A percentile compares a stretch with the other conserved stretches of the same genome.
Conservation (phyloP, 2,797 vertebrate species). For the Morelia viridis region DNA sequence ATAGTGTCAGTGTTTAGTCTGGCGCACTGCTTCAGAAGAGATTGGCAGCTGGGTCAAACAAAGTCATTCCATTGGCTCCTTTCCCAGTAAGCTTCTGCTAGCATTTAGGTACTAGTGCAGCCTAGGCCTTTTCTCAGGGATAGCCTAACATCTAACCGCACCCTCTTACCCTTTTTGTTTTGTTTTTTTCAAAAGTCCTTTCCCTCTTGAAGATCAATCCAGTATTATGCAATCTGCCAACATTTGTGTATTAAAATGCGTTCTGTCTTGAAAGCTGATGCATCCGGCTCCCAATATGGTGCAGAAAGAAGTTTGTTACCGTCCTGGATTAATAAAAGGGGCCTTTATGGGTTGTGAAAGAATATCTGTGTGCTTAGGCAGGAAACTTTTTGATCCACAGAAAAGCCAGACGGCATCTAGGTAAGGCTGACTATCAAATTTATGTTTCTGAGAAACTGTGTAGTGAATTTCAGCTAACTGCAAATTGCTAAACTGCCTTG, state of each 20-base stretch:
- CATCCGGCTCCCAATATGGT: conserved; percentile 68
- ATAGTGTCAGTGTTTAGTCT: conserved; percentile 93
- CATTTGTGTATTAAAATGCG: conserved; percentile 75
- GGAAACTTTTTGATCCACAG: conserved; percentile 79
- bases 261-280: conserved; percentile 73
- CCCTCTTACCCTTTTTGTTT: conserved; percentile 69
- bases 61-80: conserved; percentile 87
- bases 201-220: conserved; percentile 76
- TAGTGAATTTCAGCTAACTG: conserved; percentile 54
- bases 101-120: conserved; percentile 83
- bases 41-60: conserved; percentile 96
- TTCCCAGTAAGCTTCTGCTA: conserved; percentile 87
- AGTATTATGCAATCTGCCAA: conserved; percentile 73
- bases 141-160: conserved; percentile 81
- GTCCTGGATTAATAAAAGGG: conserved; percentile 75
- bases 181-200: conserved; percentile 66
- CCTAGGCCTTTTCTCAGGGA: conserved; percentile 76
- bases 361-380: conserved; percentile 79
- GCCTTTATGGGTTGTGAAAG: conserved; percentile 78
- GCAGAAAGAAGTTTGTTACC: conserved; percentile 72
- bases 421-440: conserved; percentile 75
- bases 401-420: conserved; percentile 78
- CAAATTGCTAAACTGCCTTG: conserved; percentile 51
- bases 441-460: conserved; percentile 63
- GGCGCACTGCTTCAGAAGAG: conserved; percentile 90